Base-by-base conservation (phyloP, 2,888 invertebrate species). In the Unio delphinus region DNA sequence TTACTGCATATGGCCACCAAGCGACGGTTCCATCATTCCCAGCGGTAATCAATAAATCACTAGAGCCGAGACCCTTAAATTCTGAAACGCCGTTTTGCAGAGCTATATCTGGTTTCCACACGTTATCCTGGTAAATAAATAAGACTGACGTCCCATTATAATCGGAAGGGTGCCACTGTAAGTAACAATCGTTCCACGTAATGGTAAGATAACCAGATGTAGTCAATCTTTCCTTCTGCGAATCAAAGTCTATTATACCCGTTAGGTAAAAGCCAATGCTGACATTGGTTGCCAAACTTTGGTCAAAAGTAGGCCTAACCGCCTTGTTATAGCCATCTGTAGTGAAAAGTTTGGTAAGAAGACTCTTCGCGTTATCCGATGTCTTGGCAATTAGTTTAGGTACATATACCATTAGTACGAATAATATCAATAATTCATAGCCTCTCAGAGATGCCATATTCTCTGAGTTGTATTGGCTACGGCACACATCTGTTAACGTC, bases 181-280 rank as follows among this genome's bases (percentile, higher is more conserved):
- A 56, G 30, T 67, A 70, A 34, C 68, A 67, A 30, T 75, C 75
- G 6, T 62, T 26, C 75, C 75, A 75, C 5, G 26, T 26, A 11
- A 75, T 68, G 58, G 26, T 61, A n/a, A 75, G 65, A 60, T 65
- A 75, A 6, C 70, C 72, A 1, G 72, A 73, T 7, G 73, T 70
- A 60, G 70, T 72, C 54, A 75, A 34, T 5, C 69, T 69, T 62
- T 75, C 75, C 55, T 72, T 67, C 1, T 65, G 65, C 56, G 70
- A 72, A 30, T 68, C 63, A 4, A 75, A 58, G 20, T 67, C 69
- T 56, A 73, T 70, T 30, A 75, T 73, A 8, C 61, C 23, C 23
- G 69, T 60, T 26, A 75, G 54, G 30, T 65, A 65, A 8, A 75
- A 70, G 54, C 61, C 69, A 3, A 73, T 63, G 28, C 70, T 69